Evolutionary conservation across 2,797 vertebrate genomes (phyloP).

Genomic region (Megalops cyprinoides): DNA sequence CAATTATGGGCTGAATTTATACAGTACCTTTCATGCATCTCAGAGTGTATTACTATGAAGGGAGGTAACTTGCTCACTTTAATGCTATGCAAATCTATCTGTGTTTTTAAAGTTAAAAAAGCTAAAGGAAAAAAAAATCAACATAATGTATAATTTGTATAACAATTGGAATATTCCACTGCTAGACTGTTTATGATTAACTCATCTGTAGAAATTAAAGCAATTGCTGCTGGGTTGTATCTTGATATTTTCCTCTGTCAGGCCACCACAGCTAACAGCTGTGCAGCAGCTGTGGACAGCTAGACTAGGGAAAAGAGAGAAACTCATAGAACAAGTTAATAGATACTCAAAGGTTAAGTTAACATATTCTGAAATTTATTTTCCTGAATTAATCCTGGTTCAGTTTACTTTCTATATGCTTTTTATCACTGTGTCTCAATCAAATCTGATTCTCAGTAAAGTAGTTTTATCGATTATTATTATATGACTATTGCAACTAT

Average conservation of each 20-base stretch:
- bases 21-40: no score
- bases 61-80: slow-evolving; percentile 32
- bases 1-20: no score
- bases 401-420: slow-evolving; percentile 33
- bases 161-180: slow-evolving; percentile 28
- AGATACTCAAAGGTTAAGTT: slow-evolving; percentile 49
- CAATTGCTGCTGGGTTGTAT: slow-evolving; percentile 22
- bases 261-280: slow-evolving; percentile 42
- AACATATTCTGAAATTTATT: slow-evolving; percentile 49
- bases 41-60: no score
- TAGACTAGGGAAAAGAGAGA: slow-evolving; percentile 36
- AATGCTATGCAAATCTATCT: slow-evolving; percentile 38
- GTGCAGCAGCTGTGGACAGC: slow-evolving; percentile 48
- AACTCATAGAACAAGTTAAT: slow-evolving; percentile 51
- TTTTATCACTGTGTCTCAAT: slow-evolving; percentile 38
- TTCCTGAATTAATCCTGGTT: slow-evolving; percentile 41
- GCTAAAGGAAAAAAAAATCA: slow-evolving; percentile 20
- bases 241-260: not conserved
- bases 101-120: slow-evolving; percentile 28
- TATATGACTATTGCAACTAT: no score
- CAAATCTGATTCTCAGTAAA: not conserved
- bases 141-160: slow-evolving; percentile 27
- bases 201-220: slow-evolving; percentile 30
- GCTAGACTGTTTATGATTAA: slow-evolving; percentile 25
- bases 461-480: not conserved